A percentile compares a stretch with the other conserved stretches of the same genome.
phyloP scores from a whole-genome alignment of 2,888 invertebrate species.

The Sinhomidia bicolor region DNA sequence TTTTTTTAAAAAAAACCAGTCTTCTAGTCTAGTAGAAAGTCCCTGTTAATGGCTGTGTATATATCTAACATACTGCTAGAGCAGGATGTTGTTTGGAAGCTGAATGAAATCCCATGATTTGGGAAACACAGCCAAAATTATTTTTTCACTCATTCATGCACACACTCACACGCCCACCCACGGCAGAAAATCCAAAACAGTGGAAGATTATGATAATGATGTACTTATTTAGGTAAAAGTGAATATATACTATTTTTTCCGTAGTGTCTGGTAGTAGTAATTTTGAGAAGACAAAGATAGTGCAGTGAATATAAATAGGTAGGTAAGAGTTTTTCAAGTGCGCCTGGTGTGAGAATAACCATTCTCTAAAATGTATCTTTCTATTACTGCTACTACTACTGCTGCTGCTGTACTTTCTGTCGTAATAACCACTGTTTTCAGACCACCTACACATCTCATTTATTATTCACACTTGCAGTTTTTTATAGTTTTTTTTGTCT shows the following conservation, averaged over 20 bases:
- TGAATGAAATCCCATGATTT: background rate
- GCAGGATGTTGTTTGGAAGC: background rate
- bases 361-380: background rate
- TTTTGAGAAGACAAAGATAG: background rate
- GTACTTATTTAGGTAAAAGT: background rate
- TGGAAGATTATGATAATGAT: slow-evolving; percentile 19
- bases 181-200: slow-evolving; percentile 1
- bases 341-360: background rate
- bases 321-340: background rate
- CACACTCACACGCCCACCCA: slow-evolving; percentile 1
- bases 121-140: background rate
- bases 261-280: background rate
- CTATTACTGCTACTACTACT: too few species aligned
- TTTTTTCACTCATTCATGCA: background rate
- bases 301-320: background rate
- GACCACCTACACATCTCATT: slow-evolving; percentile 32
- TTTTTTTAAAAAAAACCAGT: background rate
- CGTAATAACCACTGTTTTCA: background rate
- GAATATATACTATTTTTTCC: background rate
- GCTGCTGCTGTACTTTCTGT: background rate
- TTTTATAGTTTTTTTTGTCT: slow-evolving; percentile 36
- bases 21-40: too few species aligned
- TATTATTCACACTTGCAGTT: slow-evolving; percentile 43
- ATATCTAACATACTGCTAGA: background rate
- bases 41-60: too few species aligned